Base-by-base conservation (phyloP, 2,797 vertebrate species). In the Malurus splendens region DNA sequence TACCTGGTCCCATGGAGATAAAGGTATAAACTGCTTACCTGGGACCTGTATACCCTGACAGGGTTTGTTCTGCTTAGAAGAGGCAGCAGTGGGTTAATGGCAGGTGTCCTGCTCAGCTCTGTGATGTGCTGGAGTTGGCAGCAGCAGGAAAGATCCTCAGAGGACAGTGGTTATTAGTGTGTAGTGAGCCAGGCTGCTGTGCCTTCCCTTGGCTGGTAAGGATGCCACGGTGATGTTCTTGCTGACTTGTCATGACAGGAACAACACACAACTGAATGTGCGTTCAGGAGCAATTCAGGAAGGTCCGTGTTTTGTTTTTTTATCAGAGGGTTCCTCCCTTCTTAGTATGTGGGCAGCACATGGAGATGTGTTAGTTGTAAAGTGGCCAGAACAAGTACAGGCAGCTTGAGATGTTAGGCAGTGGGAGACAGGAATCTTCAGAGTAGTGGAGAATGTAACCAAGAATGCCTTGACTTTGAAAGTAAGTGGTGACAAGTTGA, bases 181-280 rank as follows among this genome's bases (percentile, higher is more conserved):
- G 20, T 33, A 23, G 17, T 59, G 25, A 59, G 7, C 10, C 0
- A 1, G 44, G 9, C 30, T 62, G 32, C 27, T 36, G 30, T 38
- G 11, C 18, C 11, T 57, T 17, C 16, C 27, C 6, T 4, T 18
- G 30, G 24, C 38, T 64, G 45, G 6, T 19, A 20, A 20, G 30
- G 30, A 14, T 72, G 11, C 30, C 15, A 8, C 36, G 39, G 8
- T 9, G 67, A 15, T n/a, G 18, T 65, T 56, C 18, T 36, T 39
- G 54, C 17, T 32, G 15, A 17, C n/a, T 24, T 2, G 2, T 44
- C 1, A 1, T 38, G 27, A 4, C 1, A 4, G 9, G 16, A 50
- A 2, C 27, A 56, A 10, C 60, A 51, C 24, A 14, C 5, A 52
- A 0, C 32, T 51, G 56, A 1, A 2, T 61, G 36, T 36, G 36